A percentile compares a stretch with the other conserved stretches of the same genome.
These are phyloP conservation scores for Taurulus bubalis DNA, from an alignment of 2,113 vertebrate genomes.

Conservation along the genomic window DNA sequence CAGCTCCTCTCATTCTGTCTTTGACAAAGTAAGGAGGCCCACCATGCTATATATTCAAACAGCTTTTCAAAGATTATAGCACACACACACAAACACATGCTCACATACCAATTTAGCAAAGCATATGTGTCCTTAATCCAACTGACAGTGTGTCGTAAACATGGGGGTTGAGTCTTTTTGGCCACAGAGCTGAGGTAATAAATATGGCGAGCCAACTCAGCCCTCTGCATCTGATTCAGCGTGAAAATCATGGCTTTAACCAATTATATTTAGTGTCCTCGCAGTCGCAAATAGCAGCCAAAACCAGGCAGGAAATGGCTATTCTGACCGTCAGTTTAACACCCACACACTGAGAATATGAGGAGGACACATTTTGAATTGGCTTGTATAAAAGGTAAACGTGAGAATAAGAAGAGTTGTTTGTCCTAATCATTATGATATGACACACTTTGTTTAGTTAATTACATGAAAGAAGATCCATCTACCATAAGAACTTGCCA, in stretches of 20 bases:
- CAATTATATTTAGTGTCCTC: slow-evolving; percentile 70
- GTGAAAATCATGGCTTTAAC: slow-evolving; percentile 62
- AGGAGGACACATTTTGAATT: slow-evolving; percentile 17
- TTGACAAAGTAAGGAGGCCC: slow-evolving; percentile 27
- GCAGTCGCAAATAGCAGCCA: slow-evolving; percentile 64
- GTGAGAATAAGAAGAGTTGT: slow-evolving; percentile 13
- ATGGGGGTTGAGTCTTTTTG: slow-evolving; percentile 62
- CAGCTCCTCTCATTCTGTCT: slow-evolving; percentile 12
- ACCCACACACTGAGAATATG: slow-evolving; percentile 29
- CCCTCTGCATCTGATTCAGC: slow-evolving; percentile 62
- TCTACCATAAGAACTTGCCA: neutral
- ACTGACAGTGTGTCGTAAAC: slow-evolving; percentile 64
- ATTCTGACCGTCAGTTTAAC: slow-evolving; percentile 58
- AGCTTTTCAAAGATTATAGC: slow-evolving; percentile 61
- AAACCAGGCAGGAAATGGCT: slow-evolving; percentile 54
- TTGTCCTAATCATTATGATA: neutral
- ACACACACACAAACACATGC: slow-evolving; percentile 33
- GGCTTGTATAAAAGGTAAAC: slow-evolving; percentile 29
- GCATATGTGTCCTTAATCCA: slow-evolving; percentile 71
- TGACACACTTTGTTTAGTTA: slow-evolving; percentile 19
- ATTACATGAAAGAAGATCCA: slow-evolving; percentile 19
- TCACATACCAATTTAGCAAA: slow-evolving; percentile 61
- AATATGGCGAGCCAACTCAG: slow-evolving; percentile 58
- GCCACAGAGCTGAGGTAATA: slow-evolving; percentile 67
- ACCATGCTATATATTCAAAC: slow-evolving; percentile 36